phyloP scores from a whole-genome alignment of 2,113 vertebrate genomes.

The Dunckerocampus dactyliophorus region DNA sequence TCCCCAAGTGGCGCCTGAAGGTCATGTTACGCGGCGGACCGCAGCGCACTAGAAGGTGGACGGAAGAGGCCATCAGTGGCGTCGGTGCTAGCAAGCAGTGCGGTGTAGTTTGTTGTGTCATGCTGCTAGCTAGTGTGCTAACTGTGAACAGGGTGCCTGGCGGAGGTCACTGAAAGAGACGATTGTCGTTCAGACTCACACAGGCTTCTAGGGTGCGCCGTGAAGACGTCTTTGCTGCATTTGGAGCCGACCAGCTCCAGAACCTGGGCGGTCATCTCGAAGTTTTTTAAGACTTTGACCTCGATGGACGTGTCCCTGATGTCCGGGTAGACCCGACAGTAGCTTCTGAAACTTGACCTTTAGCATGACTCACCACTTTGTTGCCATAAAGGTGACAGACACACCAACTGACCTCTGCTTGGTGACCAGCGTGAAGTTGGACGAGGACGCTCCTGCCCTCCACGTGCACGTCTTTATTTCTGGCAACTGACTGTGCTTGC shows the following conservation, averaged over 20 bases:
- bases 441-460: neutral
- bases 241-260: neutral
- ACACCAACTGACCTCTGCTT: neutral
- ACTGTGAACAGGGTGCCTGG: too few species aligned
- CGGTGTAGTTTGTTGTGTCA: too few species aligned
- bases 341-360: neutral
- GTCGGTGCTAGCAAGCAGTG: too few species aligned
- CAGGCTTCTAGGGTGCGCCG: neutral
- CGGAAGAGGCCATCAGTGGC: too few species aligned
- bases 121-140: too few species aligned
- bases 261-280: neutral
- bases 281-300: neutral
- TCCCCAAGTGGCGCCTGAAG: neutral
- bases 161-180: neutral
- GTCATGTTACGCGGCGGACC: neutral
- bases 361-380: neutral
- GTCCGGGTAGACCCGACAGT: neutral
- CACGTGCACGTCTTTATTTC: neutral
- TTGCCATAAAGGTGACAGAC: too few species aligned
- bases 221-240: neutral
- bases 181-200: neutral
- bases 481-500: neutral
- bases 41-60: neutral
- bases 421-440: neutral
- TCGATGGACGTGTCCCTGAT: too few species aligned